Conservation (phyloP, 2,797 vertebrate genomes). For the Coendou prehensilis region DNA sequence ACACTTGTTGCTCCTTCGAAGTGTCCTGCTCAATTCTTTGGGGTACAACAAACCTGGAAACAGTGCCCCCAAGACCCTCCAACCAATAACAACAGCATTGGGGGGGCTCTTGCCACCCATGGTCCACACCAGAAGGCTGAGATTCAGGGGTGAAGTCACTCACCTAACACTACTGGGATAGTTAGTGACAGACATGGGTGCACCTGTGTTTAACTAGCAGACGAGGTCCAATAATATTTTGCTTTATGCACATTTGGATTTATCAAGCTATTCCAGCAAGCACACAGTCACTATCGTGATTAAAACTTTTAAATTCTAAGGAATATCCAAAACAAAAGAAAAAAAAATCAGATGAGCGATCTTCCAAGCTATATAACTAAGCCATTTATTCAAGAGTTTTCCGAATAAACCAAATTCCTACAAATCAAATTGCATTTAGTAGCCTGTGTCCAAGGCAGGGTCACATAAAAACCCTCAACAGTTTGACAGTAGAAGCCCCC, state of each 20-base stretch:
- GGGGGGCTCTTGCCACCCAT: background rate
- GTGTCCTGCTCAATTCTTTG: background rate
- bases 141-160: background rate
- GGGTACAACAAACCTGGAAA: background rate
- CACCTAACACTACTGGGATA: background rate
- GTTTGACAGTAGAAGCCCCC: background rate
- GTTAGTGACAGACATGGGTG: background rate
- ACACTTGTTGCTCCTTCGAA: background rate
- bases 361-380: background rate
- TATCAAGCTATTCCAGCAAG: constrained; percentile 3
- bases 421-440: background rate
- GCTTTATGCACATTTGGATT: background rate
- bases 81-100: background rate
- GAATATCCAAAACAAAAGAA: background rate
- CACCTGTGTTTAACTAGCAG: background rate
- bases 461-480: background rate
- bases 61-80: background rate
- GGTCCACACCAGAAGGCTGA: background rate
- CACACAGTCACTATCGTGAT: background rate
- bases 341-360: background rate
- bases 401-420: background rate
- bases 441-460: background rate
- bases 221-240: background rate
- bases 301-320: constrained; percentile 26
- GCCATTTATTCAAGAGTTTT: background rate